A percentile compares a stretch with the other conserved stretches of the same genome.
Conservation (phyloP, 2,888 invertebrate genomes). For the Gastracanthus pulcherrimus region DNA sequence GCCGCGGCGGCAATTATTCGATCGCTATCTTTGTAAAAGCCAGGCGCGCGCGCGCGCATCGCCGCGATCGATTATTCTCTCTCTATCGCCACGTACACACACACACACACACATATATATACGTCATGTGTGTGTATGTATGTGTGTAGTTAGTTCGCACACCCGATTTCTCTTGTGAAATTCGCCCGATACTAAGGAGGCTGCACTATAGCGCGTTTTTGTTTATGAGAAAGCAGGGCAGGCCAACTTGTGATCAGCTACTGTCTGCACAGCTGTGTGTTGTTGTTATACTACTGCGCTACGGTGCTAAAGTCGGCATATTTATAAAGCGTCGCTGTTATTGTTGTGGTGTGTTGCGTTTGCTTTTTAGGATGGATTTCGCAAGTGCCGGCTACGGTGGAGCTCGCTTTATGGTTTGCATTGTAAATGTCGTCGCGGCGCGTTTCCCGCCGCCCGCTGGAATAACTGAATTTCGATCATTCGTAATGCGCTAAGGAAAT, state of each 20-base stretch:
- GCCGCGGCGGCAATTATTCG: constrained; percentile 41
- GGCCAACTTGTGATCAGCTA: no score
- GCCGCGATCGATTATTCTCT: constrained; percentile 32
- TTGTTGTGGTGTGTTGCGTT: background rate
- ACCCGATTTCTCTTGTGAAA: background rate
- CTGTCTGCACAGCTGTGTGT: no score
- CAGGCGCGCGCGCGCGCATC: constrained; percentile 17
- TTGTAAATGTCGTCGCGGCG: background rate
- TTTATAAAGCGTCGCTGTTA: background rate
- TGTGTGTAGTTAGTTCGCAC: background rate
- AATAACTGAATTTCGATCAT: constrained; percentile 17
- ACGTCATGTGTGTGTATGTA: background rate
- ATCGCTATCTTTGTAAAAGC: constrained; percentile 43
- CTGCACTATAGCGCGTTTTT: no score
- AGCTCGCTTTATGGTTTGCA: background rate
- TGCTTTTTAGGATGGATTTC: constrained; percentile 12
- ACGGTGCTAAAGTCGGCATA: background rate
- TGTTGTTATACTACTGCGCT: no score
- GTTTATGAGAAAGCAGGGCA: no score
- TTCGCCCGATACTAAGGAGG: no score
- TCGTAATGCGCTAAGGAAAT: background rate
- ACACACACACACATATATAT: background rate
- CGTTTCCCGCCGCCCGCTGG: no score
- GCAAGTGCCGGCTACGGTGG: background rate
- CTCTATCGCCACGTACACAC: background rate